Percentiles rank a stretch among this genome's conserved stretches.
These are phyloP conservation scores for Agriopis marginaria DNA, from an alignment of 2,888 invertebrate genomes.

Conservation along the genomic window DNA sequence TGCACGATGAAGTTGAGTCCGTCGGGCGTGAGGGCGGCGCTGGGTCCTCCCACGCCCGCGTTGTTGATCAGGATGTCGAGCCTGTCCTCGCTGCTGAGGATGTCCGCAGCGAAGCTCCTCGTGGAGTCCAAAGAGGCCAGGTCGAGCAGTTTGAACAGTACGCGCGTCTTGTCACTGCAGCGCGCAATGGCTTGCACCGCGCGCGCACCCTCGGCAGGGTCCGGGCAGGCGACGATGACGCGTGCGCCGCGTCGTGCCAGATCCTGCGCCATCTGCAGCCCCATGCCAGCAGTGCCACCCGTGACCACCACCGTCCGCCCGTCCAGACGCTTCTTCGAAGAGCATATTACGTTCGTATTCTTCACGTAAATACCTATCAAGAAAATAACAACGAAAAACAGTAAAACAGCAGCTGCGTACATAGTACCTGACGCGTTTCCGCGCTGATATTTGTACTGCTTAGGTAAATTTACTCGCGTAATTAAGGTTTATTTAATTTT, in stretches of 20 bases:
- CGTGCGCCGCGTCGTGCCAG: slow-evolving; percentile 48
- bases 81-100: slow-evolving; percentile 82
- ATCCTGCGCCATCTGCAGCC: slow-evolving; percentile 66
- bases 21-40: slow-evolving; percentile 86
- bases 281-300: slow-evolving; percentile 71
- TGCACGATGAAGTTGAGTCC: slow-evolving; percentile 86
- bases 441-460: background rate
- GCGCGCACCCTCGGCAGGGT: slow-evolving; percentile 59
- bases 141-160: slow-evolving; percentile 90
- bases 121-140: slow-evolving; percentile 90
- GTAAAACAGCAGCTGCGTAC: background rate
- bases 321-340: slow-evolving; percentile 52
- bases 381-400: background rate
- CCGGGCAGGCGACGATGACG: slow-evolving; percentile 66
- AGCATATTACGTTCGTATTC: slow-evolving; percentile 48
- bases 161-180: slow-evolving; percentile 87
- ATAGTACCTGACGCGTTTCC: background rate
- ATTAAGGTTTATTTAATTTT: too few relatives aligned
- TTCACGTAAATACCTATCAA: slow-evolving; percentile 27
- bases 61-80: slow-evolving; percentile 95
- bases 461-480: too few relatives aligned
- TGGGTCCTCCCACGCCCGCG: slow-evolving; percentile 89
- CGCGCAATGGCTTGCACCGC: slow-evolving; percentile 86
- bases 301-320: slow-evolving; percentile 65
- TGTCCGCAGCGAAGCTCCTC: slow-evolving; percentile 88